Base-by-base conservation (phyloP, 1,140 invertebrate species). In the Elysia chlorotica region DNA sequence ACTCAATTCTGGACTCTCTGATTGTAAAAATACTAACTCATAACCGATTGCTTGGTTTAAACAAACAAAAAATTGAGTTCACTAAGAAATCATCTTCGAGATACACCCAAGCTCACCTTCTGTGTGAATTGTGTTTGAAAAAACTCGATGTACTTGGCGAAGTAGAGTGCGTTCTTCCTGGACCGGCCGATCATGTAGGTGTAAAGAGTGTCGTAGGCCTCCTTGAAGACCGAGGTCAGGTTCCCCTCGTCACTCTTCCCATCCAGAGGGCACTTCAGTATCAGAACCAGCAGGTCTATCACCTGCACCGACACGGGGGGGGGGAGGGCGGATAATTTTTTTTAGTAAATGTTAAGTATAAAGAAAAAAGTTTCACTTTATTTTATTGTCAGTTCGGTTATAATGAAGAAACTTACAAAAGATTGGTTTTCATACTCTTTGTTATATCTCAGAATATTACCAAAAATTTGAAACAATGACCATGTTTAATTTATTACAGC, bases 61-160 rank as follows among this genome's bases (percentile, higher is more conserved):
- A n/a, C n/a, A n/a, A n/a, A n/a, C n/a, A n/a, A n/a, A n/a, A n/a
- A n/a, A n/a, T n/a, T n/a, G n/a, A n/a, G n/a, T n/a, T n/a, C n/a
- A n/a, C n/a, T n/a, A n/a, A n/a, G n/a, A n/a, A n/a, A n/a, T n/a
- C n/a, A n/a, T n/a, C n/a, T n/a, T n/a, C n/a, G n/a, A n/a, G n/a
- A n/a, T n/a, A n/a, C n/a, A 10, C 41, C 41, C 6, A 31, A 28
- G n/a, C 37, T 41, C 75, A 85, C 85, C 83, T 85, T 85, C 74
- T 85, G 83, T 21, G 81, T 82, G 63, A 88, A 85, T 74, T 88
- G 87, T 6, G 85, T 87, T 75, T 87, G 85, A 74, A 88, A 88
- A 77, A 88, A 87, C 35, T 87, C 86, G 48, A 88, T 88, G 76
- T 88, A 87, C 74, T 88, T 88, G 70, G 87, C 86, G 74, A 88